Base-by-base conservation (phyloP, 2,888 invertebrate genomes). In the Nysson spinosus region DNA sequence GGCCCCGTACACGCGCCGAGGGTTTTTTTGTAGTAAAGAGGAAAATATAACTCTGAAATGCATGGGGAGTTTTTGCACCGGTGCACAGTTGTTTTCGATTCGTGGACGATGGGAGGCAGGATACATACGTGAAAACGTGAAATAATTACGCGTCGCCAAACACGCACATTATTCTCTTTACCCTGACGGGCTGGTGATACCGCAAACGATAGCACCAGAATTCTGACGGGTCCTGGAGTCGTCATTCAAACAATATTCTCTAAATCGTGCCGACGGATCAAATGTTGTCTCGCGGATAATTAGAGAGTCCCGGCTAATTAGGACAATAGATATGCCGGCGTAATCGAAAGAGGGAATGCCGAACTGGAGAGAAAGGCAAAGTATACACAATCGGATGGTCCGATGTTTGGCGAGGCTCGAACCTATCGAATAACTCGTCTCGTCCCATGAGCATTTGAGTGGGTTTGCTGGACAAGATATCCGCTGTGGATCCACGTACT, bases 111-210 rank as follows among this genome's bases (percentile, higher is more conserved):
- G 11, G n/a, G 5, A n/a, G 4, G 30, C 30, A 6, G 9, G 28
- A 6, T n/a, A 17, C 20, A 51, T 51, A 37, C 46, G 44, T 19
- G 47, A 32, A 16, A 52, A 57, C 49, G 72, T 68, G 61, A 79
- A 79, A 78, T 78, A 78, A 79, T 76, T 76, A 77, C 71, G 65
- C 69, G 77, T 62, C 68, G 66, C 42, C 76, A 74, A 80, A 80
- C 77, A 77, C 70, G 40, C 39, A 42, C 50, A 57, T 35, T 62
- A 60, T 69, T 72, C 67, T 64, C 75, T 75, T 72, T 70, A 74
- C 69, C 68, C 60, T 52, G 35, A 16, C 22, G 56, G 30, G 47
- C 19, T 16, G 46, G 16, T 22, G 47, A 35, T 42, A 51, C 40
- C 34, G 49, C 30, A 32, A 47, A 35, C 42, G 55, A 39, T 39